Evolutionary conservation across 2,797 vertebrate genomes (phyloP).

Genomic region (Sternarchorhynchus goeldii): DNA sequence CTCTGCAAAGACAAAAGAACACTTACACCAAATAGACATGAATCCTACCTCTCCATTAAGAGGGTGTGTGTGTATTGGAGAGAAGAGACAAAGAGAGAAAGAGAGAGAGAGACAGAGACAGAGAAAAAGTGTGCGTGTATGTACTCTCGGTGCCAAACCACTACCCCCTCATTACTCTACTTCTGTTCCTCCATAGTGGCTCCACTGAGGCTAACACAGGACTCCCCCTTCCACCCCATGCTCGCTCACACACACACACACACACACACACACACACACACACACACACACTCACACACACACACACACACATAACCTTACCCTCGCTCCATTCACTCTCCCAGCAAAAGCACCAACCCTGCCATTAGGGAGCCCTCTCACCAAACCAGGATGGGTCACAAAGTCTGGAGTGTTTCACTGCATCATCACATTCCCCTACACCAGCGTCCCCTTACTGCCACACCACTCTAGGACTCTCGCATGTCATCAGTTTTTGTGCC

Average conservation of each 20-base stretch:
- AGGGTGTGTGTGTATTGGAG: neutral
- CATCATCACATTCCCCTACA: constrained; percentile 47
- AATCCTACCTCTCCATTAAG: constrained; percentile 31
- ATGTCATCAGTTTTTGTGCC: constrained; percentile 7
- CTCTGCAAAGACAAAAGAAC: neutral
- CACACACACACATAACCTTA: constrained; percentile 45
- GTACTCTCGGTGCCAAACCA: constrained; percentile 62
- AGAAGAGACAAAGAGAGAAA: neutral
- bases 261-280: constrained; percentile 33
- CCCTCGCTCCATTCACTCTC: constrained; percentile 56
- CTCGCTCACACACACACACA: constrained; percentile 18
- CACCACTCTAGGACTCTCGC: neutral
- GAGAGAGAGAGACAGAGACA: constrained; percentile 15
- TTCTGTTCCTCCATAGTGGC: constrained; percentile 62
- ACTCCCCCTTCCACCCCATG: constrained; percentile 60
- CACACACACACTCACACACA: constrained; percentile 27
- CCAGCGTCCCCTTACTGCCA: constrained; percentile 9
- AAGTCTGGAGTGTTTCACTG: constrained; percentile 45
- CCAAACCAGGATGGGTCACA: constrained; percentile 35
- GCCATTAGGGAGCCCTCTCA: constrained; percentile 48
- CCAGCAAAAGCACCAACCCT: constrained; percentile 45
- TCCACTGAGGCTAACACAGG: constrained; percentile 74
- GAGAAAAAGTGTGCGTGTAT: constrained; percentile 48
- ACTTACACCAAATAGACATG: constrained; percentile 15
- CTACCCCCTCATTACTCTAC: constrained; percentile 74